phyloP scores from a whole-genome alignment of 2,113 vertebrate species.

The Hippocampus zosterae region DNA sequence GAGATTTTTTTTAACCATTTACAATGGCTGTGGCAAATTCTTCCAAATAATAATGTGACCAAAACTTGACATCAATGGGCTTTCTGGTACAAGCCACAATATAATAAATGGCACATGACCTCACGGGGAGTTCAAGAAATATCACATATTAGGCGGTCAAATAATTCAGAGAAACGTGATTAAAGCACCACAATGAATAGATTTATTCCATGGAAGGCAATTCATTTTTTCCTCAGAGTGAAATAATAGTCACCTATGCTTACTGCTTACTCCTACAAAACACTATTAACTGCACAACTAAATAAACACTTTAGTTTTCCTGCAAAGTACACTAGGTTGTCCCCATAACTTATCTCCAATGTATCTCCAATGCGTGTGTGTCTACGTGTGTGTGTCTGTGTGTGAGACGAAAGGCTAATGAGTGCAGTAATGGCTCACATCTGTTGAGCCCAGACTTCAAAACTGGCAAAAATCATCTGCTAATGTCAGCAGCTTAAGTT shows the following conservation, averaged over 20 bases:
- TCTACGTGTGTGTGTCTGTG: background rate
- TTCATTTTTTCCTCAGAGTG: background rate
- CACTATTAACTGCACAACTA: background rate
- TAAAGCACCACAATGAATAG: background rate
- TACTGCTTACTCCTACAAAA: background rate
- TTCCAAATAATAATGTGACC: background rate
- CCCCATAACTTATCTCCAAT: constrained; percentile 30
- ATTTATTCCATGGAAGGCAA: background rate
- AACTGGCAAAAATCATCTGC: constrained; percentile 42
- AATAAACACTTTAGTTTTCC: background rate
- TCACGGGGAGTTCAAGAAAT: background rate
- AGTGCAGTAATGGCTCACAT: constrained; percentile 68
- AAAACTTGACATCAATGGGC: background rate
- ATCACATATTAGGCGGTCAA: background rate
- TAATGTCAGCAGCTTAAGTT: constrained; percentile 31
- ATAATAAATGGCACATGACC: background rate
- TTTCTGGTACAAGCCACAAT: background rate
- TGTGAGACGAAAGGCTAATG: constrained; percentile 47
- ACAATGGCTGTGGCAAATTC: background rate
- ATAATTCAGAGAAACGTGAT: background rate
- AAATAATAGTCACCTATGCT: background rate
- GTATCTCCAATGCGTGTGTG: background rate
- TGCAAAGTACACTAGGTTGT: constrained; percentile 9
- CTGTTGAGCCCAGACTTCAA: constrained; percentile 57
- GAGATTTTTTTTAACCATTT: background rate